phyloP scores from a whole-genome alignment of 2,113 vertebrate species.

The Dermatemys mawii region DNA sequence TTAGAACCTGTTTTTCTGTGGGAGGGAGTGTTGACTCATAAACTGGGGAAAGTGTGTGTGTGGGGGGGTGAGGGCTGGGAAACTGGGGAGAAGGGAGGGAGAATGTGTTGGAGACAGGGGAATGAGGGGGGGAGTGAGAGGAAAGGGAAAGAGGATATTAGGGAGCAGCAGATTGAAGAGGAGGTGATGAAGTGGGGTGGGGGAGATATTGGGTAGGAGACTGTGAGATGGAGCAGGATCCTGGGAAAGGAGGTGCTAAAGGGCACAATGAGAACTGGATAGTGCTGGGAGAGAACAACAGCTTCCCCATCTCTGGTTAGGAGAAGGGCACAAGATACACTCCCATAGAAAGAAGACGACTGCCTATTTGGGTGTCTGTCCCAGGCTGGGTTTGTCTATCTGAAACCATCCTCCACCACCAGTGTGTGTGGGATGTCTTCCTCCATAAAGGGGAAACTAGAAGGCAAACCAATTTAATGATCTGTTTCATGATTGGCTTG shows the following conservation, averaged over 20 bases:
- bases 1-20: background rate
- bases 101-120: background rate
- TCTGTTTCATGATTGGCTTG: background rate
- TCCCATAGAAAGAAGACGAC: background rate
- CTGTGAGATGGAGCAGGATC: background rate
- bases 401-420: background rate
- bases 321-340: background rate
- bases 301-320: background rate
- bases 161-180: too few species aligned
- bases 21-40: background rate
- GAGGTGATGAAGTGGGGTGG: too few species aligned
- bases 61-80: background rate
- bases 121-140: background rate
- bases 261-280: background rate
- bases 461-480: background rate
- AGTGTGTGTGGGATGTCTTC: background rate
- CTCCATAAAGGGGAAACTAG: background rate
- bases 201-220: background rate
- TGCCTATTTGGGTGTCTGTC: background rate
- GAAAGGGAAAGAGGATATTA: too few species aligned
- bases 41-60: background rate
- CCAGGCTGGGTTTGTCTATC: background rate
- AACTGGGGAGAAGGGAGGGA: background rate
- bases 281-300: background rate
- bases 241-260: background rate